A percentile compares a stretch with the other conserved stretches of the same genome.
Conservation (phyloP, 2,888 invertebrate genomes). For the Dendrolimus pini region DNA sequence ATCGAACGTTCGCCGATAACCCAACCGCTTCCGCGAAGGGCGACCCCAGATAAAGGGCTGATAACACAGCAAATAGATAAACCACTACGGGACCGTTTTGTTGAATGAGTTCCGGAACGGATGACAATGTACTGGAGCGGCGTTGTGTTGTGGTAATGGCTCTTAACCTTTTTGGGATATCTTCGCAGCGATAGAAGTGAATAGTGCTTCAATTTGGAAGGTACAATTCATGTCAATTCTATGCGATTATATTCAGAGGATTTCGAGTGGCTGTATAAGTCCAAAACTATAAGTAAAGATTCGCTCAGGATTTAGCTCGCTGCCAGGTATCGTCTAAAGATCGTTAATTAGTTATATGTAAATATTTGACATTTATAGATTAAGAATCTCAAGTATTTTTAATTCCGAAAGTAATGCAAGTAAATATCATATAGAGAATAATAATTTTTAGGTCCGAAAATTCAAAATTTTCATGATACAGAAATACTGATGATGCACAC, state of each 20-base stretch:
- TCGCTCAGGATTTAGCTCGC: too few relatives aligned
- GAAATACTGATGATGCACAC: too few relatives aligned
- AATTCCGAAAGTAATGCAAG: too few relatives aligned
- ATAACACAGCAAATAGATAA: conserved; percentile 33
- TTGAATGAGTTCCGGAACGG: conserved; percentile 22
- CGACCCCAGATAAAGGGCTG: conserved; percentile 35
- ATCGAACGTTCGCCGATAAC: conserved; percentile 27
- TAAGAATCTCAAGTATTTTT: too few relatives aligned
- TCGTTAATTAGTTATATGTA: too few relatives aligned
- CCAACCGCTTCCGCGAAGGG: conserved; percentile 39
- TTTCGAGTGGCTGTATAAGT: too few relatives aligned
- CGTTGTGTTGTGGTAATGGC: neutral
- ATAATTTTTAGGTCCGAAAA: too few relatives aligned
- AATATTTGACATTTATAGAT: too few relatives aligned
- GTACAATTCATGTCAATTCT: neutral
- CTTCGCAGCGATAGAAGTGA: neutral
- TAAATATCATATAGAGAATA: too few relatives aligned
- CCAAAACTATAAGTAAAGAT: too few relatives aligned
- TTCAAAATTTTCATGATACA: too few relatives aligned
- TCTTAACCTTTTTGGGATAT: neutral
- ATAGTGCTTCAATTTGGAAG: neutral
- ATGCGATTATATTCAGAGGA: neutral
- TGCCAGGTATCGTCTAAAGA: too few relatives aligned
- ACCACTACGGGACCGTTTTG: conserved; percentile 19
- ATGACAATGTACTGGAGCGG: neutral